phyloP scores from a whole-genome alignment of 2,797 vertebrate species.

The Micromesistius poutassou region DNA sequence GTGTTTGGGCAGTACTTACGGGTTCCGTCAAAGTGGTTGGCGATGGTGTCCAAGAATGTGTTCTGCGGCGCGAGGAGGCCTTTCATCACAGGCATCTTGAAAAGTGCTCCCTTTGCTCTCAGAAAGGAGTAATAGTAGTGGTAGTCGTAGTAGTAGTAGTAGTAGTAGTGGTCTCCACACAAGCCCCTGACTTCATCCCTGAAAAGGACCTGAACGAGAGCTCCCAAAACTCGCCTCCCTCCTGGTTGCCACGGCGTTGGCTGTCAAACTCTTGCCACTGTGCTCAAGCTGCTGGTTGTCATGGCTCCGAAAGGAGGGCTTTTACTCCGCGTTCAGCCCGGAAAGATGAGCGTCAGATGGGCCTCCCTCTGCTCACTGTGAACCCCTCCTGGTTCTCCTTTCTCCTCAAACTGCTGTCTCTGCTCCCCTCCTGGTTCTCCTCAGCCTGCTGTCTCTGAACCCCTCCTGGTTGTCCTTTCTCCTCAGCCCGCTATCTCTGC shows the following conservation, averaged over 20 bases:
- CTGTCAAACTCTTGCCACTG: not conserved
- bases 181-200: not conserved
- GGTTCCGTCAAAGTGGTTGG: slow-evolving; percentile 87
- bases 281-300: not conserved
- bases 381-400: not conserved
- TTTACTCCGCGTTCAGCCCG: slow-evolving; percentile 2
- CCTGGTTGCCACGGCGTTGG: not conserved
- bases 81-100: slow-evolving; percentile 86
- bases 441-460: no score
- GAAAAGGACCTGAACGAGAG: not conserved
- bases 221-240: not conserved
- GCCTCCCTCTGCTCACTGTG: slow-evolving; percentile 34
- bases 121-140: not conserved
- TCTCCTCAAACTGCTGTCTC: slow-evolving; percentile 24
- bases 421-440: no score
- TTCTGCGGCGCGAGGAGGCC: slow-evolving; percentile 90
- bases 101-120: not conserved
- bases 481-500: no score
- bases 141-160: not conserved
- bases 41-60: slow-evolving; percentile 87
- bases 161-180: not conserved
- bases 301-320: not conserved
- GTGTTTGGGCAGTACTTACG: slow-evolving; percentile 72
- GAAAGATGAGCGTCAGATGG: slow-evolving; percentile 25
- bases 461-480: no score